A percentile compares a stretch with the other conserved stretches of the same genome.
Conservation (phyloP, 2,797 vertebrate genomes). For the Argya squamiceps region DNA sequence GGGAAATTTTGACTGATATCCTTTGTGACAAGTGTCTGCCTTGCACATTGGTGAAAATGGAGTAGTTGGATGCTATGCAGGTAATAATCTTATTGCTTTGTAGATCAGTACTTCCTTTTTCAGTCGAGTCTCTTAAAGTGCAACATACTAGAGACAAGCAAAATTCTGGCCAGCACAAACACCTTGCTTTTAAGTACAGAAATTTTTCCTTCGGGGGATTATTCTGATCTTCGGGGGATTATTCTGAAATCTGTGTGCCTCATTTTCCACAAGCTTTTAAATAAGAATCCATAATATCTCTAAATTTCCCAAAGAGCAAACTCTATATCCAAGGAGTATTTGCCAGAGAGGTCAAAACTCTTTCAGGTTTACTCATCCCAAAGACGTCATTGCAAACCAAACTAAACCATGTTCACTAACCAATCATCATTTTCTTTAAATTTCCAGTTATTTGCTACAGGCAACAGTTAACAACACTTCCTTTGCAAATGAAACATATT, state of each 20-base stretch:
- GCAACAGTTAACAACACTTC: not conserved
- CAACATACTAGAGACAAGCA: fast-evolving
- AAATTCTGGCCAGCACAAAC: not conserved
- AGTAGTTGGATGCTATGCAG: not conserved
- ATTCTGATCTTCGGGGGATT: not conserved
- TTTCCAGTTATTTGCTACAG: not conserved
- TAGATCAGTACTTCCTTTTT: not conserved
- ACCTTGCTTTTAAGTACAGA: not conserved
- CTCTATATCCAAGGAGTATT: not conserved
- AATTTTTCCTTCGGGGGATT: fast-evolving
- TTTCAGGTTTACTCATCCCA: not conserved
- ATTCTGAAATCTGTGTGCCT: not conserved
- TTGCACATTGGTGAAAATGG: not conserved
- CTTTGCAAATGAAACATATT: not conserved
- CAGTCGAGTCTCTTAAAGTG: not conserved
- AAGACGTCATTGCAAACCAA: not conserved
- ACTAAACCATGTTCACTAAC: fast-evolving
- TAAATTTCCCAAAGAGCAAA: not conserved
- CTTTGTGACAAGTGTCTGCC: fast-evolving
- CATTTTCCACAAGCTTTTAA: not conserved
- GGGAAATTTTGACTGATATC: not conserved
- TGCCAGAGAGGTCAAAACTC: not conserved
- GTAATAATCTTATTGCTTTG: not conserved
- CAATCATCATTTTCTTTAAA: not conserved
- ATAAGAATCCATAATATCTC: not conserved